Conservation (phyloP, 2,888 invertebrate species). For the Marronus borbonicus region DNA sequence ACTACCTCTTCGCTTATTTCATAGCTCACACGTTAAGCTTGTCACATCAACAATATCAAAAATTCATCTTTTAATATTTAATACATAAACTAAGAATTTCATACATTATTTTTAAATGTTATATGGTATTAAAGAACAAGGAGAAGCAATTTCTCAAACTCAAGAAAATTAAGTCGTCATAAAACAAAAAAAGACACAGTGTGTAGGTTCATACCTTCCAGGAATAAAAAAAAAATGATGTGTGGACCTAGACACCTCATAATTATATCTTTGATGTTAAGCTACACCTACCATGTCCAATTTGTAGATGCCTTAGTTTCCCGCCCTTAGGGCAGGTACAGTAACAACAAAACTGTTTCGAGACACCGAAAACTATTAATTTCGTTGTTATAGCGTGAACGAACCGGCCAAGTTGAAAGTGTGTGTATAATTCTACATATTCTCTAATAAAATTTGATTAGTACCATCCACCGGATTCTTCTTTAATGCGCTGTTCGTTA, state of each 20-base stretch:
- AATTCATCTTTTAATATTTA: too few relatives aligned
- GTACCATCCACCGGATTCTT: conserved; percentile 18
- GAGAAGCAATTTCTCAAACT: background rate
- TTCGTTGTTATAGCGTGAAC: conserved; percentile 50
- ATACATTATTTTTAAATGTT: too few relatives aligned
- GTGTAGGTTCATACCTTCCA: conserved; percentile 17
- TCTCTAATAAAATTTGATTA: conserved; percentile 40
- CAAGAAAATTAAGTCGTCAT: conserved; percentile 46
- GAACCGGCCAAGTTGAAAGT: conserved; percentile 34
- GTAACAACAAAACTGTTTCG: conserved; percentile 40
- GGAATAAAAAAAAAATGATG: conserved; percentile 49
- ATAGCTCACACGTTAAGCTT: too few relatives aligned
- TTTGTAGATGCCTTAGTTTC: conserved; percentile 49
- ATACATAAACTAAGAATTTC: too few relatives aligned
- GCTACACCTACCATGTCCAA: conserved; percentile 55
- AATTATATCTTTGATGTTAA: conserved; percentile 55
- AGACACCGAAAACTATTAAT: conserved; percentile 46
- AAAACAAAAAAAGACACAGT: conserved; percentile 30
- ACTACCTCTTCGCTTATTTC: too few relatives aligned
- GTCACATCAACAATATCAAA: too few relatives aligned
- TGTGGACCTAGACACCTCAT: conserved; percentile 55
- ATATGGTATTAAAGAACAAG: background rate
- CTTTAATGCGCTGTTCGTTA: conserved; percentile 24
- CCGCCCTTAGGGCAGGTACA: conserved; percentile 45
- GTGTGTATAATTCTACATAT: conserved; percentile 33